Evolutionary conservation across 1,140 invertebrate species (phyloP), one percentile per base, ranked within the genome.

Genomic region (Philopotamus ludificatus): DNA sequence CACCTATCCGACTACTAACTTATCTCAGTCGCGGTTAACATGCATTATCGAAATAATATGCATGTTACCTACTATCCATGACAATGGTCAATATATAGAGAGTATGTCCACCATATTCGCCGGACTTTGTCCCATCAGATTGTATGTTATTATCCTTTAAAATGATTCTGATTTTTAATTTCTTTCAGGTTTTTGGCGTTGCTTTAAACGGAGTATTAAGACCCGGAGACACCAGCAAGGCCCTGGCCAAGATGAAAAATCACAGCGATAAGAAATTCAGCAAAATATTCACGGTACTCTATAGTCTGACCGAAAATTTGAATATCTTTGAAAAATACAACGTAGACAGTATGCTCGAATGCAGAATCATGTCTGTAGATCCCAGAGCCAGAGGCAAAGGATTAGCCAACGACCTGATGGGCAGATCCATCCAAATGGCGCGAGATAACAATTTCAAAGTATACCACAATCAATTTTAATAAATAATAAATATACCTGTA

Each of bases 361-460:
- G 88, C 67, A 81, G 90, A 47, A 91, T 93, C 65, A 84, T 93
- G 8, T 90, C 88, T 22, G 89, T 92, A 3, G 86, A 89, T 61
- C 80, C 84, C 20, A 74, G 79, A 44, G 89, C 83, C 64, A 81
- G 90, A 7, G 89, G 89, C 0, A 80, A 77, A 68, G 89, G 90
- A 9, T 77, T 92, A 42, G 89, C 88, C 1, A 86, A 86, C 65
- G 81, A 87, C 67, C 78, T 93, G 7, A 84, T 92, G 73, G 76
- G 76, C 4, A 81, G 83, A 16, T 87, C 87, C 71, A 81, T 88
- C 59, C 78, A 84, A 16, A 75, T 85, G n/a, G 89, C 89, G 0
- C 82, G 76, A 68, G 80, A 86, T 63, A 76, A 82, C 62, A 85
- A 84, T 22, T 92, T 89, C 71, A 88, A 87, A 80, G 89, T 90